A percentile compares a stretch with the other conserved stretches of the same genome.
Conservation (phyloP, 2,888 invertebrate species). For the Lasius fuliginosus region DNA sequence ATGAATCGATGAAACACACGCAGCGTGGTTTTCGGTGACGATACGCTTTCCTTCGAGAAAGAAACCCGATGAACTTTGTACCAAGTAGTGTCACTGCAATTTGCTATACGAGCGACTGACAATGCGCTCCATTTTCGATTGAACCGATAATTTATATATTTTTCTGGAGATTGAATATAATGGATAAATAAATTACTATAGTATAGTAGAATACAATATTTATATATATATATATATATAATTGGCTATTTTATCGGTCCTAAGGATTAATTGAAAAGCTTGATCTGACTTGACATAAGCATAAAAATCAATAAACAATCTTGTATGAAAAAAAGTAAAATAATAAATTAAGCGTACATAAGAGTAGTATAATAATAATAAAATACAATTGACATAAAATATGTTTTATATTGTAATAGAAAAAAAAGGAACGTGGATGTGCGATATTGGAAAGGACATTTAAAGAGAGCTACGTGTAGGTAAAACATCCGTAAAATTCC, state of each 20-base stretch:
- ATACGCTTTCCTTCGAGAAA: too few species aligned
- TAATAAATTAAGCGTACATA: neutral
- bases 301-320: neutral
- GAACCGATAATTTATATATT: neutral
- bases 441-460: neutral
- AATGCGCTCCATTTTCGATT: neutral
- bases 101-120: neutral
- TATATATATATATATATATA: neutral
- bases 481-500: neutral
- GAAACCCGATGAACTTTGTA: constrained; percentile 29
- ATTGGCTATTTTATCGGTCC: neutral
- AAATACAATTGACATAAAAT: neutral
- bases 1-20: constrained; percentile 5
- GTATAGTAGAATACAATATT: neutral
- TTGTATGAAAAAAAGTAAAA: neutral
- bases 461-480: neutral
- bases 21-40: neutral
- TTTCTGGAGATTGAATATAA: neutral
- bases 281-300: neutral
- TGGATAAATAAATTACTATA: neutral
- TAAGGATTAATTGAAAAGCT: neutral
- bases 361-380: neutral
- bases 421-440: neutral
- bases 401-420: neutral
- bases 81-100: neutral